A percentile compares a stretch with the other conserved stretches of the same genome.
Evolutionary conservation across 2,113 vertebrate genomes (phyloP).

Genomic region (Rhineura floridana): DNA sequence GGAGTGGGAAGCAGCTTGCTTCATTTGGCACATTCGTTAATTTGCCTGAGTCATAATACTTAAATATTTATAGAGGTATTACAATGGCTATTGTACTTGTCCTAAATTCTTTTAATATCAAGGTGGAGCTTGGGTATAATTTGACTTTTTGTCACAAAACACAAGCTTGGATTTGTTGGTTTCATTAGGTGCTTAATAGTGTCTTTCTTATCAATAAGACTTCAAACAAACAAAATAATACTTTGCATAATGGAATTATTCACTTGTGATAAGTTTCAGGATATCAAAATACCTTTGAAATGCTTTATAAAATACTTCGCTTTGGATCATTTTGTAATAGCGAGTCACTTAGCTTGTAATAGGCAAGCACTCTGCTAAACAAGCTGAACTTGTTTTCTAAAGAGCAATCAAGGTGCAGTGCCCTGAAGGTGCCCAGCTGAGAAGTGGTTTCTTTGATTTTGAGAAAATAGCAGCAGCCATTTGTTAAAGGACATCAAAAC

Average conservation of each 20-base stretch:
- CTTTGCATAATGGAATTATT: not conserved
- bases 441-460: slow-evolving; percentile 3
- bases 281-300: slow-evolving; percentile 36
- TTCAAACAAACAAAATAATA: not conserved
- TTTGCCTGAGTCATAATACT: slow-evolving; percentile 23
- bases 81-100: slow-evolving; percentile 65
- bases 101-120: slow-evolving; percentile 65
- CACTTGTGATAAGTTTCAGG: slow-evolving; percentile 16
- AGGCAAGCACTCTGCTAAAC: not conserved
- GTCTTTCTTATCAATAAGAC: slow-evolving; percentile 52
- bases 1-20: not conserved
- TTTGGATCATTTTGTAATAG: not conserved
- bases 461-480: not conserved
- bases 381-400: slow-evolving; percentile 27
- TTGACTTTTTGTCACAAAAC: slow-evolving; percentile 67
- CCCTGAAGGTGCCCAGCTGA: not conserved
- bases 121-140: slow-evolving; percentile 67
- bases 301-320: slow-evolving; percentile 34
- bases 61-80: slow-evolving; percentile 44
- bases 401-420: not conserved
- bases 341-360: not conserved
- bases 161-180: slow-evolving; percentile 64
- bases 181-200: slow-evolving; percentile 67
- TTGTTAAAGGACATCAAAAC: not conserved
- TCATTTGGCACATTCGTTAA: not conserved